Evolutionary conservation across 2,888 invertebrate species (phyloP), one percentile per base, ranked within the genome.

Genomic region (Enchytraeus crypticus): DNA sequence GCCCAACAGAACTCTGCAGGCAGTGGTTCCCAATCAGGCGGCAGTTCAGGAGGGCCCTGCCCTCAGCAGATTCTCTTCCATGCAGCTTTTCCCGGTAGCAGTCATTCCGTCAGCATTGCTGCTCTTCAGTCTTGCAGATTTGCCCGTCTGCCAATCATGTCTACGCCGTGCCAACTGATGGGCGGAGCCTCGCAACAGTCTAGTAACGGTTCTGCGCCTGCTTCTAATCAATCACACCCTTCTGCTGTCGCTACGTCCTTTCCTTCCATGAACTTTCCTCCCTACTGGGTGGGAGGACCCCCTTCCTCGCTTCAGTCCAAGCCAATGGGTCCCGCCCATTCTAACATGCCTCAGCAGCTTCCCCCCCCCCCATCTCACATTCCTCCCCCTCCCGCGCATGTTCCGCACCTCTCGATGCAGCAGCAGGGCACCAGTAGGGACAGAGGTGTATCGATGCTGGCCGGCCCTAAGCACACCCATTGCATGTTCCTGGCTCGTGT

Each of bases 401-500:
- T n/a, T n/a, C n/a, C n/a, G n/a, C n/a, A n/a, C n/a, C n/a, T n/a
- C n/a, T n/a, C n/a, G n/a, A n/a, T n/a, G n/a, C n/a, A n/a, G n/a
- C n/a, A n/a, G n/a, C n/a, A n/a, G n/a, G n/a, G n/a, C n/a, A n/a
- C n/a, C n/a, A n/a, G n/a, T n/a, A n/a, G n/a, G n/a, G n/a, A n/a
- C n/a, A n/a, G n/a, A n/a, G 11, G 34, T 18, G 5, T 26, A n/a
- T n/a, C n/a, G n/a, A n/a, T n/a, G n/a, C 59, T 34, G 34, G 34
- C 33, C 23, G 23, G 30, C n/a, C 46, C 38, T 18, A 29, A 26
- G 45, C 63, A 58, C 54, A 38, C 53, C n/a, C 67, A 65, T 30
- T 45, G 47, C 4, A 66, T 76, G 72, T 75, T 77, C 63, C 63
- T 75, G 30, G 72, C 73, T 3, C 65, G 69, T 26, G 76, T 77